These are phyloP conservation scores for Heliothis virescens DNA, from an alignment of 1,140 invertebrate genomes.

Conservation along the genomic window DNA sequence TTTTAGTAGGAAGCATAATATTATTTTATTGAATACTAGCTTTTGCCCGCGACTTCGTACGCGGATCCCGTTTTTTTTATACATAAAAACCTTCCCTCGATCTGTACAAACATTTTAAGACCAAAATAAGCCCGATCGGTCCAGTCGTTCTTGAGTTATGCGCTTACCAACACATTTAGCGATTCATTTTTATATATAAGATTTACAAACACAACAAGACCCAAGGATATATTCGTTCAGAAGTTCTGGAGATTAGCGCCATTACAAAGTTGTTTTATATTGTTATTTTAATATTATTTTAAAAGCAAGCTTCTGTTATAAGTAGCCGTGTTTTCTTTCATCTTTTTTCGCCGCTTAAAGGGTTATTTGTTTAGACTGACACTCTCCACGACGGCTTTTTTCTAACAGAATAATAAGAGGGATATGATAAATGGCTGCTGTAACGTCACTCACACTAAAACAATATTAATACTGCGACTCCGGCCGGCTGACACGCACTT, in stretches of 20 bases:
- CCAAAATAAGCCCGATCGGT: too few species aligned
- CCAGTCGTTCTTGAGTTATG: too few species aligned
- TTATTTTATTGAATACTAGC: too few species aligned
- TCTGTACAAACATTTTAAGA: too few species aligned
- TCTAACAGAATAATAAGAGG: constrained; percentile 39
- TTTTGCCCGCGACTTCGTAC: too few species aligned
- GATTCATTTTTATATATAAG: too few species aligned
- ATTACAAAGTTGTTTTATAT: too few species aligned
- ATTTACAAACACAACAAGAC: too few species aligned
- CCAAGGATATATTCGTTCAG: not conserved
- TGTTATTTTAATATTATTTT: not conserved
- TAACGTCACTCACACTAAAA: constrained; percentile 43
- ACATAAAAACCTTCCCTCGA: too few species aligned
- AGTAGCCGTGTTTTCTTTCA: not conserved
- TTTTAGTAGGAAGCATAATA: too few species aligned
- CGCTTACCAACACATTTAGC: too few species aligned
- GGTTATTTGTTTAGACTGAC: constrained; percentile 34
- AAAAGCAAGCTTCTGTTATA: not conserved
- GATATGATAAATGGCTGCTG: constrained; percentile 32
- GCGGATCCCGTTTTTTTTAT: too few species aligned
- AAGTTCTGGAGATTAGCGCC: not conserved
- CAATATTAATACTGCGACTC: constrained; percentile 31
- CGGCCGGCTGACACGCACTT: not conserved
- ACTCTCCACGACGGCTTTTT: constrained; percentile 26
- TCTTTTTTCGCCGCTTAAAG: constrained; percentile 32